phyloP scores from a whole-genome alignment of 1,140 invertebrate genomes.

The Linepithema humile region DNA sequence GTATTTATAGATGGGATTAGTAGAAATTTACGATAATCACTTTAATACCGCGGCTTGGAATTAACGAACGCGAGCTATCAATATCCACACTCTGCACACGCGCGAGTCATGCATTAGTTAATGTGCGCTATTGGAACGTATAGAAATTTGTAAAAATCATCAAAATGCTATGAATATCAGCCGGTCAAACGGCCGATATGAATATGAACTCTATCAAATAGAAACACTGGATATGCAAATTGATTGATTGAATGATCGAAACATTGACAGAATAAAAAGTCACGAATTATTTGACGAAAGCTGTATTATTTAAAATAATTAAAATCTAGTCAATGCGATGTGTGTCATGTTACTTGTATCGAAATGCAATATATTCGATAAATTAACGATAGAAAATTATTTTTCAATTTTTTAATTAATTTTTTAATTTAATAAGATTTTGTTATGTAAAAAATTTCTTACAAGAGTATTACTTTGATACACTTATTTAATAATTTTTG shows the following conservation, averaged over 20 bases:
- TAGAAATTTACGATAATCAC: slow-evolving; percentile 46
- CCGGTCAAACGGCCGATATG: too few species aligned
- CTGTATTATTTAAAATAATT: neutral
- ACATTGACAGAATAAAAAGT: slow-evolving; percentile 11
- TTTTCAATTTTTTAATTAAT: neutral
- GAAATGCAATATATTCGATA: neutral
- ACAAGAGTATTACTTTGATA: neutral
- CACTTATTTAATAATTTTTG: too few species aligned
- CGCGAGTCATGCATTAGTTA: neutral
- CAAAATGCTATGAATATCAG: neutral
- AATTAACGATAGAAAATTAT: neutral
- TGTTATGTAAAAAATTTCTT: neutral
- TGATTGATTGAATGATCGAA: too few species aligned
- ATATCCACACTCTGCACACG: neutral
- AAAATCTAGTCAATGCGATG: neutral
- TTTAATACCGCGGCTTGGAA: slow-evolving; percentile 30
- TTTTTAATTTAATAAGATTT: neutral
- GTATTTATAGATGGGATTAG: slow-evolving; percentile 34
- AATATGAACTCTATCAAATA: neutral
- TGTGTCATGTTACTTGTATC: neutral
- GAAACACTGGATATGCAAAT: slow-evolving; percentile 41
- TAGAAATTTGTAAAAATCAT: slow-evolving; percentile 25
- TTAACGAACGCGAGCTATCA: slow-evolving; percentile 38
- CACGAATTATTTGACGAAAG: neutral
- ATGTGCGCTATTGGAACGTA: neutral